These are phyloP conservation scores for Aphyosemion australe DNA, from an alignment of 2,113 vertebrate species.

Conservation along the genomic window DNA sequence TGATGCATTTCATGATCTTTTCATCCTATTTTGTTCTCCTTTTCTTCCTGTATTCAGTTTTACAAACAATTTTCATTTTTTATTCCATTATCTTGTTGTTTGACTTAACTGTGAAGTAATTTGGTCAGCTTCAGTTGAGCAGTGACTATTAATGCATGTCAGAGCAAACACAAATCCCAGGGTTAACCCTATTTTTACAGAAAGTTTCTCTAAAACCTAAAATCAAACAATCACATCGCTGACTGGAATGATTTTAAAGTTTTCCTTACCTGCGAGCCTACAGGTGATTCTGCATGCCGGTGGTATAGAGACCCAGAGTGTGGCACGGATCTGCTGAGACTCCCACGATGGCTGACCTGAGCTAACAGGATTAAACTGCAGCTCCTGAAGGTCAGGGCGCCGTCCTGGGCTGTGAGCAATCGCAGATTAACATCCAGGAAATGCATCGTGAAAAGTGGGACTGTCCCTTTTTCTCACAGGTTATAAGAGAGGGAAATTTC, in stretches of 20 bases:
- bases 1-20: too few relatives aligned
- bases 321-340: conserved; percentile 50
- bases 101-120: too few relatives aligned
- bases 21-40: too few relatives aligned
- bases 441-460: neutral
- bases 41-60: too few relatives aligned
- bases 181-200: neutral
- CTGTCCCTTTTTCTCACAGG: neutral
- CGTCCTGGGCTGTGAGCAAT: conserved; percentile 45
- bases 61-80: too few relatives aligned
- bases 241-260: too few relatives aligned
- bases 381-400: conserved; percentile 65
- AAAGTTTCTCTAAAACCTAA: neutral
- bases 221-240: neutral
- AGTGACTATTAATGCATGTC: too few relatives aligned
- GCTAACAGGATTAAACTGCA: conserved; percentile 69
- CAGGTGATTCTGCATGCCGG: conserved; percentile 64
- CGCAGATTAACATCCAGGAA: conserved; percentile 49
- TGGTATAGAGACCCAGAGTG: conserved; percentile 42
- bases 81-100: too few relatives aligned
- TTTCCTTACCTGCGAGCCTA: conserved; percentile 74
- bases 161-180: too few relatives aligned
- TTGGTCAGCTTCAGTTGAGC: too few relatives aligned
- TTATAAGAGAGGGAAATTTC: too few relatives aligned
- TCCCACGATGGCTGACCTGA: conserved; percentile 24